Conservation (phyloP, 2,113 vertebrate genomes). For the Onychorhynchus coronatus region DNA sequence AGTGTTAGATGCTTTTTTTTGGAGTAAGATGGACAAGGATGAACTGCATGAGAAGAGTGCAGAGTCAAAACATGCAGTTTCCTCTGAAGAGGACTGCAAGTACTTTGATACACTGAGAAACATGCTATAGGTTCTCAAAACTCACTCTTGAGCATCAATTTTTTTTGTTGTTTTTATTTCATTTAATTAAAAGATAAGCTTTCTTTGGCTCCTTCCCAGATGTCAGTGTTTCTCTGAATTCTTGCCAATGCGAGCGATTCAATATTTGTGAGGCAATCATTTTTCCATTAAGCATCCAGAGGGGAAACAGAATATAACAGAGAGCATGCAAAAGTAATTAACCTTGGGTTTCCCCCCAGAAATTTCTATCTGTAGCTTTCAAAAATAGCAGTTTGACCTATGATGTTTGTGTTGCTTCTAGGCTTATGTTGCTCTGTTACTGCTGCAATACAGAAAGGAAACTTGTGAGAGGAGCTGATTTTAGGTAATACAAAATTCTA, state of each 20-base stretch:
- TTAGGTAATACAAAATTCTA: not conserved
- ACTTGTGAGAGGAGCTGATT: not conserved
- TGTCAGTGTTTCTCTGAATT: not conserved
- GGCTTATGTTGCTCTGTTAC: not conserved
- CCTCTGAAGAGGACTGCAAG: not conserved
- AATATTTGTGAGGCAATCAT: not conserved
- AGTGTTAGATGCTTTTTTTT: not conserved
- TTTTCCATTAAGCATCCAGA: not conserved
- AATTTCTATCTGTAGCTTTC: not conserved
- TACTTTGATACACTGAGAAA: not conserved
- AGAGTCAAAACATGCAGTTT: not conserved
- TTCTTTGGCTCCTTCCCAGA: not conserved
- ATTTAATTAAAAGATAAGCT: constrained; percentile 3
- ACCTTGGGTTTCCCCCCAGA: not conserved
- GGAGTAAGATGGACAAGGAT: not conserved
- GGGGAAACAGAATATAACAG: not conserved
- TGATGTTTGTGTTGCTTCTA: not conserved
- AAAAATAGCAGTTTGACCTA: not conserved
- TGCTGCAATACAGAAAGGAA: not conserved
- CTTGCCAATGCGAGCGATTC: not conserved
- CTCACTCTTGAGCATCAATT: not conserved
- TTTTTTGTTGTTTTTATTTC: not conserved
- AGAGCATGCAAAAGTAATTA: not conserved
- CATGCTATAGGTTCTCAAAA: not conserved
- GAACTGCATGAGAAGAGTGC: not conserved